A percentile compares a stretch with the other conserved stretches of the same genome.
Conservation (phyloP, 1,140 invertebrate genomes). For the Leptinotarsa undecemlineata region DNA sequence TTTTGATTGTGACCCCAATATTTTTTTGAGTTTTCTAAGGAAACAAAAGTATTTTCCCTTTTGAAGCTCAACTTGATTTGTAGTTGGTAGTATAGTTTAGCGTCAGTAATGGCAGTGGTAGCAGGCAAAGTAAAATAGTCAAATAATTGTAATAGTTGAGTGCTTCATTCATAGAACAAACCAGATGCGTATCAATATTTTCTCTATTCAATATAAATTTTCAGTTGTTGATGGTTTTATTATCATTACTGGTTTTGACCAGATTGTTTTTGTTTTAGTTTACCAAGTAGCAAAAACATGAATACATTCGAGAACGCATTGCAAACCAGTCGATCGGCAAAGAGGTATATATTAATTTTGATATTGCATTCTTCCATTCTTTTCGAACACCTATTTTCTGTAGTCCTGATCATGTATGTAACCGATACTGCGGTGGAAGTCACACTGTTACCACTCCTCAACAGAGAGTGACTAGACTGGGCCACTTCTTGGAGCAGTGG, state of each 20-base stretch:
- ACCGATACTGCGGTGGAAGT: slow-evolving; percentile 73
- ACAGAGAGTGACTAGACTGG: slow-evolving; percentile 64
- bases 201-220: too few species aligned
- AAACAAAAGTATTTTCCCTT: too few species aligned
- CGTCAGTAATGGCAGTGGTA: too few species aligned
- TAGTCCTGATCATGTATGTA: slow-evolving; percentile 62
- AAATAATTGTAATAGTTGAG: too few species aligned
- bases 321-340: slow-evolving; percentile 26
- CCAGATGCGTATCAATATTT: too few species aligned
- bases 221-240: too few species aligned
- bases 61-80: too few species aligned
- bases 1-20: too few species aligned
- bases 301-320: slow-evolving; percentile 53
- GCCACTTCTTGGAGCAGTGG: slow-evolving; percentile 65
- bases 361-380: neutral
- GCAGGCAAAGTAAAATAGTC: too few species aligned
- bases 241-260: neutral
- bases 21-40: too few species aligned
- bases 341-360: neutral
- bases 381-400: neutral
- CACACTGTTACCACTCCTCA: slow-evolving; percentile 70
- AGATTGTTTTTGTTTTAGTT: slow-evolving; percentile 35
- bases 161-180: too few species aligned
- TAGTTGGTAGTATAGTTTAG: too few species aligned
- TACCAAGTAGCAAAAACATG: slow-evolving; percentile 55